Conservation (phyloP, 2,888 invertebrate genomes). For the Drosophila paramelanica region DNA sequence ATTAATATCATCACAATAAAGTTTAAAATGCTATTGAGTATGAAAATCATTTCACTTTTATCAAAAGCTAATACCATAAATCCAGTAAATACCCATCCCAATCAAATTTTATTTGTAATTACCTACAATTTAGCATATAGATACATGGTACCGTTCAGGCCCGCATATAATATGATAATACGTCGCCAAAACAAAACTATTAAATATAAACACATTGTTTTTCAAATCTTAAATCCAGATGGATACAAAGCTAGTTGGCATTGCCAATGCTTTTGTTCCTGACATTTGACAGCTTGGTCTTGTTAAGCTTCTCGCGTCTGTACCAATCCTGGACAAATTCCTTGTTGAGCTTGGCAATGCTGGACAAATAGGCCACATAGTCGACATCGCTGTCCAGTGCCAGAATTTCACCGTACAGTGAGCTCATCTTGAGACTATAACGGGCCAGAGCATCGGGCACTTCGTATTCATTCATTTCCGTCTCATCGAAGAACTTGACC, state of each 20-base stretch:
- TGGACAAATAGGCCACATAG: slow-evolving; percentile 39
- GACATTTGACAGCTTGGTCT: background rate
- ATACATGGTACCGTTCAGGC: slow-evolving; percentile 8
- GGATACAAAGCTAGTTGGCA: background rate
- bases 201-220: background rate
- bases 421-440: slow-evolving; percentile 45
- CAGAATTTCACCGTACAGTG: slow-evolving; percentile 38
- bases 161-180: slow-evolving; percentile 11
- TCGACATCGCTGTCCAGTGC: slow-evolving; percentile 50
- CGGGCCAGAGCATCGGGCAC: slow-evolving; percentile 33
- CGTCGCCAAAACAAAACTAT: no score
- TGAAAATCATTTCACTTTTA: no score
- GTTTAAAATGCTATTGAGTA: no score
- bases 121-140: slow-evolving; percentile 2
- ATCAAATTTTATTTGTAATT: background rate
- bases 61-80: no score
- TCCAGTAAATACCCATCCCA: no score
- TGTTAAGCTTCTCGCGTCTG: slow-evolving; percentile 2
- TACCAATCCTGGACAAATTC: slow-evolving; percentile 30
- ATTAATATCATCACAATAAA: no score
- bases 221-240: no score
- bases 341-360: slow-evolving; percentile 39
- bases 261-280: background rate
- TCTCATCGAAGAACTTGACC: slow-evolving; percentile 51
- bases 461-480: slow-evolving; percentile 30